Percentiles rank a stretch among this genome's conserved stretches.
These are phyloP conservation scores for Eleginops maclovinus DNA, from an alignment of 2,113 vertebrate species.

Conservation along the genomic window DNA sequence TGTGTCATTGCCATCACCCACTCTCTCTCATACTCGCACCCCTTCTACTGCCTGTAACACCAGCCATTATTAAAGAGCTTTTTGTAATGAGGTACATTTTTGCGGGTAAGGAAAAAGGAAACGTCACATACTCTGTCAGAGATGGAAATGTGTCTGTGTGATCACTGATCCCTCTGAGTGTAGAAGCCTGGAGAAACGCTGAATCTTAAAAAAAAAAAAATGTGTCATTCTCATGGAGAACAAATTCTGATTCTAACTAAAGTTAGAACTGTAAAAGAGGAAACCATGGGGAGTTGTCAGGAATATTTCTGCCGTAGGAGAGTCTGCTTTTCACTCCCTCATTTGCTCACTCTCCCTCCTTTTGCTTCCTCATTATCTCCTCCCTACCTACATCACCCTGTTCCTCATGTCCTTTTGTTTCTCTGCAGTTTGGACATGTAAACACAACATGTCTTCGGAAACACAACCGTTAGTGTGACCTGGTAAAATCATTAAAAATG, in stretches of 20 bases:
- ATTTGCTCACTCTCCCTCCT: slow-evolving; percentile 11
- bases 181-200: slow-evolving; percentile 58
- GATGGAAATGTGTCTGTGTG: slow-evolving; percentile 62
- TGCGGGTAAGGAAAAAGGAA: slow-evolving; percentile 26
- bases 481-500: slow-evolving; percentile 9
- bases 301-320: slow-evolving; percentile 36
- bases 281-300: slow-evolving; percentile 57
- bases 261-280: slow-evolving; percentile 41
- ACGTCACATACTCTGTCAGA: slow-evolving; percentile 44
- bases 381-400: background rate
- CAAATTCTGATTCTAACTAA: slow-evolving; percentile 44
- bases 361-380: slow-evolving; percentile 12
- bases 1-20: background rate
- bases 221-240: slow-evolving; percentile 36
- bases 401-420: background rate
- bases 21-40: background rate
- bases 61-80: slow-evolving; percentile 26
- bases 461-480: background rate
- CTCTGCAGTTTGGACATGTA: slow-evolving; percentile 2
- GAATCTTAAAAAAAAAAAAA: slow-evolving; percentile 44
- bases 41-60: slow-evolving; percentile 12
- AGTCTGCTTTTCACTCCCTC: slow-evolving; percentile 15
- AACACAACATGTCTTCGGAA: slow-evolving; percentile 3
- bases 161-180: slow-evolving; percentile 59
- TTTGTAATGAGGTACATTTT: slow-evolving; percentile 48